Conservation (phyloP, 2,113 vertebrate species). For the Poeciliopsis occidentalis region DNA sequence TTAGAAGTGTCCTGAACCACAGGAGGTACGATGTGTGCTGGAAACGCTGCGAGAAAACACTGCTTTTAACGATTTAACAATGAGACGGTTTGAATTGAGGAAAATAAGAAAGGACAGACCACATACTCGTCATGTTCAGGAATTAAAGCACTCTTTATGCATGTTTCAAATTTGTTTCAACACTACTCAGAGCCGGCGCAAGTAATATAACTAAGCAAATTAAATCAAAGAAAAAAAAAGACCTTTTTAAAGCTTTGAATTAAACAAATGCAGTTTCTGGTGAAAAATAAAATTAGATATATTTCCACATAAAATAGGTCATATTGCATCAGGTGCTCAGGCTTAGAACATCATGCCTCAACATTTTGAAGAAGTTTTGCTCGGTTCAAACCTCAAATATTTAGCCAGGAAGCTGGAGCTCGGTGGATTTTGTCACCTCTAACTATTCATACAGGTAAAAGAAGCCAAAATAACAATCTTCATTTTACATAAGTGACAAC, state of each 20-base stretch:
- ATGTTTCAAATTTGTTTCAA: background rate
- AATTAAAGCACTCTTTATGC: background rate
- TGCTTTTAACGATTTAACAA: slow-evolving; percentile 4
- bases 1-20: slow-evolving; percentile 33
- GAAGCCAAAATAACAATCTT: background rate
- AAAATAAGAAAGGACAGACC: slow-evolving; percentile 15
- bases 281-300: background rate
- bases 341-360: too few relatives aligned
- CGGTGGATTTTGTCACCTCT: too few relatives aligned
- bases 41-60: slow-evolving; percentile 23
- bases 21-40: slow-evolving; percentile 26
- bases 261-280: background rate
- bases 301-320: background rate
- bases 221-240: background rate
- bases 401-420: too few relatives aligned
- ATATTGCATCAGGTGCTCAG: too few relatives aligned
- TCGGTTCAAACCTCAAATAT: too few relatives aligned
- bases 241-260: too few relatives aligned
- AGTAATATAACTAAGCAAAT: background rate
- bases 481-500: background rate
- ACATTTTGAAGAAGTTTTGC: too few relatives aligned
- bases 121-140: background rate
- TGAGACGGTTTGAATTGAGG: slow-evolving; percentile 26
- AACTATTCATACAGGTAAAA: background rate
- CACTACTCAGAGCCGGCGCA: background rate